phyloP scores from a whole-genome alignment of 2,888 invertebrate genomes.

The Congeria kusceri region DNA sequence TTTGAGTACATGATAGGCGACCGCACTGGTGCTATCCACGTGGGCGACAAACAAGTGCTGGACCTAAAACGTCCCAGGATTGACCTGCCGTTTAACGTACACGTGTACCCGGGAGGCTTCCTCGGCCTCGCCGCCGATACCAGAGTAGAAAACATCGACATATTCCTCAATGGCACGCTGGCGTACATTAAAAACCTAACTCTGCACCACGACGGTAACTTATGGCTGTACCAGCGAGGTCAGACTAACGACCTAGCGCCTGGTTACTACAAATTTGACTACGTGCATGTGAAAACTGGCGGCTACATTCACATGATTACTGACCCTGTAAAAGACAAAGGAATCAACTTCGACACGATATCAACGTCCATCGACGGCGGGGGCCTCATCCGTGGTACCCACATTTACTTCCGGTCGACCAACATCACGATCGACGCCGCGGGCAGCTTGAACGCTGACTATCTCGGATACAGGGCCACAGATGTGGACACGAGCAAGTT shows the following conservation, averaged over 20 bases:
- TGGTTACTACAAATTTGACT: conserved; percentile 68
- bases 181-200: conserved; percentile 75
- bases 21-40: conserved; percentile 74
- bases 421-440: conserved; percentile 76
- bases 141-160: conserved; percentile 69
- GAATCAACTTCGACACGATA: conserved; percentile 67
- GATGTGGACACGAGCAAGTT: conserved; percentile 47
- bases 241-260: conserved; percentile 61
- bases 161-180: conserved; percentile 75
- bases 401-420: conserved; percentile 67
- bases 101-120: conserved; percentile 72
- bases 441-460: conserved; percentile 70
- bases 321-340: conserved; percentile 71
- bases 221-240: conserved; percentile 71
- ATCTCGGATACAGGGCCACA: conserved; percentile 68
- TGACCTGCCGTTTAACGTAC: too few species aligned
- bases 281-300: too few species aligned
- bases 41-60: conserved; percentile 73
- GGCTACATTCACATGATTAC: conserved; percentile 76
- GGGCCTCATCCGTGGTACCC: conserved; percentile 72
- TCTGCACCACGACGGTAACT: conserved; percentile 71
- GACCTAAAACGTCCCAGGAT: conserved; percentile 69
- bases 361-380: conserved; percentile 75
- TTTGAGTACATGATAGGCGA: conserved; percentile 79
- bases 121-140: conserved; percentile 76